These are phyloP conservation scores for Mixornis gularis DNA, from an alignment of 2,113 vertebrate genomes.

Conservation along the genomic window DNA sequence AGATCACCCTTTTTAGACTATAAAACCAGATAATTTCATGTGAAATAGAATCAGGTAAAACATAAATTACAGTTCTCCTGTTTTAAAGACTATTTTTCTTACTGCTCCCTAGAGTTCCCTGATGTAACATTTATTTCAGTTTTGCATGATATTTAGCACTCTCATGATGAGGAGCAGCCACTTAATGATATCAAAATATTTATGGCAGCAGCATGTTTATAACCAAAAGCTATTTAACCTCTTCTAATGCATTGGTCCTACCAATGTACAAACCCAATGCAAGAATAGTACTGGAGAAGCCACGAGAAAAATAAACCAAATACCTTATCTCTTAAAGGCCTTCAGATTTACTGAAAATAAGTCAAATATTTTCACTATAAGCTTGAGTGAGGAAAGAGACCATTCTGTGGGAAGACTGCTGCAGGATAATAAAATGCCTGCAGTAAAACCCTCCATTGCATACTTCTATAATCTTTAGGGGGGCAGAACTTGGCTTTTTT, in stretches of 20 bases:
- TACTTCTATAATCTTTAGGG: not conserved
- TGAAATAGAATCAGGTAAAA: constrained; percentile 2
- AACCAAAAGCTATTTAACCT: constrained; percentile 10
- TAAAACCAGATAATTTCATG: not conserved
- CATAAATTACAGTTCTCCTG: not conserved
- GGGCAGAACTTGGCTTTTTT: not conserved
- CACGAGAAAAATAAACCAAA: not conserved
- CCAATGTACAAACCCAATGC: not conserved
- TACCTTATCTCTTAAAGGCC: not conserved
- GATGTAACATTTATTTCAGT: not conserved
- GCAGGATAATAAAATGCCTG: not conserved
- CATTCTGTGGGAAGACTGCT: too few species aligned
- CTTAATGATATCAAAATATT: constrained; percentile 29
- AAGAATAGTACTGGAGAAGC: not conserved
- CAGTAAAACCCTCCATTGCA: not conserved
- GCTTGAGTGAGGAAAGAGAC: not conserved
- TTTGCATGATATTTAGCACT: not conserved
- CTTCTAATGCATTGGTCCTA: not conserved
- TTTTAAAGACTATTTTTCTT: not conserved
- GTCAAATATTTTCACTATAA: not conserved
- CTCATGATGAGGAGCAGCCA: not conserved
- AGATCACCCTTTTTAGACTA: not conserved
- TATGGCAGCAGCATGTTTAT: not conserved
- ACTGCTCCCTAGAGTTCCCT: not conserved
- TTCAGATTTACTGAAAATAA: not conserved